Conservation (phyloP, 2,113 vertebrate genomes). For the Callionymus lyra region DNA sequence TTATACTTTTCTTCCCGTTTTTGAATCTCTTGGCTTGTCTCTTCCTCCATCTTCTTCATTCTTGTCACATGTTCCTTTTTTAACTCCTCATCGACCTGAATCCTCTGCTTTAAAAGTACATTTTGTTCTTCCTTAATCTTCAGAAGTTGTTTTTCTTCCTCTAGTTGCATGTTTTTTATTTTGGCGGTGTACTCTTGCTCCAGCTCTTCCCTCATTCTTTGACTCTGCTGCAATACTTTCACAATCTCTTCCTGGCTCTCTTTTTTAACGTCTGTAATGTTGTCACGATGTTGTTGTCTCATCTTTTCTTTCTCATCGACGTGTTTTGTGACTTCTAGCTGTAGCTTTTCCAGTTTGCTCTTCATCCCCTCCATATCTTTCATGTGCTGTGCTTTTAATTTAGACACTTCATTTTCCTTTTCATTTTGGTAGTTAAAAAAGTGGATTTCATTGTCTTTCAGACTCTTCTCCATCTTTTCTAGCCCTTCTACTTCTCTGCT, state of each 20-base stretch:
- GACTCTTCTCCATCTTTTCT: constrained; percentile 29
- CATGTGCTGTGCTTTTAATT: constrained; percentile 13
- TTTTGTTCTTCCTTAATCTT: constrained; percentile 16
- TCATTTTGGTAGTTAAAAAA: not conserved
- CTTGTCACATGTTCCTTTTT: not conserved
- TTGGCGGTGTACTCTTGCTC: not conserved
- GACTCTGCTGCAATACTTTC: no score
- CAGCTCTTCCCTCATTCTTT: no score
- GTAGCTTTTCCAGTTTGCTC: constrained; percentile 9
- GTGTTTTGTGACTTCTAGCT: not conserved
- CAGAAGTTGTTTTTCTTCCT: constrained; percentile 4
- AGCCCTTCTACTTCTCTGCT: constrained; percentile 16
- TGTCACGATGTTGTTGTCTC: not conserved
- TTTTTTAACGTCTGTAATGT: no score
- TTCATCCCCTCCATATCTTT: constrained; percentile 13
- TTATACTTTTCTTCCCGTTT: constrained; percentile 4
- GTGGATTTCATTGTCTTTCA: no score
- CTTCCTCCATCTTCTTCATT: constrained; percentile 15
- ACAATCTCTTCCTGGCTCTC: no score
- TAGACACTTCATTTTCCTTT: constrained; percentile 24
- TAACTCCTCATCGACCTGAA: constrained; percentile 13
- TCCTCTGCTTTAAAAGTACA: constrained; percentile 11
- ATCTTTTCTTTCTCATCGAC: constrained; percentile 20
- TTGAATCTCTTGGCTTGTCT: constrained; percentile 11
- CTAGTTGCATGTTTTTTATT: not conserved